Percentiles rank a stretch among this genome's conserved stretches.
Evolutionary conservation across 2,888 invertebrate genomes (phyloP).

Genomic region (Drepanosiphum platanoidis): DNA sequence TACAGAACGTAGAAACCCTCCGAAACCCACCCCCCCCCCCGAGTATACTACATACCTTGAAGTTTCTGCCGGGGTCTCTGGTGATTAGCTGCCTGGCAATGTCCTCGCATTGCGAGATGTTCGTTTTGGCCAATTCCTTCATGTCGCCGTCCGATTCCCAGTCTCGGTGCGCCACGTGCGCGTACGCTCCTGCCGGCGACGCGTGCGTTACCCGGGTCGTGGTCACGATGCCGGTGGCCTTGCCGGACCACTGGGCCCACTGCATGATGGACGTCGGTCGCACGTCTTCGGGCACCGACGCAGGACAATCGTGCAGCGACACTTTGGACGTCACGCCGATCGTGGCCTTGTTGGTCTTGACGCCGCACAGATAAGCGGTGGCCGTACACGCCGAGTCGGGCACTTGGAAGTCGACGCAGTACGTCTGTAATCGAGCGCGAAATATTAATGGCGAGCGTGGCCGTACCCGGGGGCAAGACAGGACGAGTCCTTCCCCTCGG

Average conservation of each 20-base stretch:
- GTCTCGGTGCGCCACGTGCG: constrained; percentile 76
- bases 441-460: no score
- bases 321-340: constrained; percentile 72
- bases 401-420: constrained; percentile 72
- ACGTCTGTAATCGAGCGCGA: no score
- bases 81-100: constrained; percentile 79
- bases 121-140: constrained; percentile 69
- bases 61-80: constrained; percentile 74
- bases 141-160: constrained; percentile 78
- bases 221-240: constrained; percentile 72
- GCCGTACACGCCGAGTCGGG: constrained; percentile 81
- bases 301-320: constrained; percentile 66
- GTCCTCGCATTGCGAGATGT: constrained; percentile 72
- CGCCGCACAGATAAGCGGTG: constrained; percentile 77
- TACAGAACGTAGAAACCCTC: no score
- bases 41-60: constrained; percentile 74
- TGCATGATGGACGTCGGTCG: constrained; percentile 76
- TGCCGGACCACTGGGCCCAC: constrained; percentile 77
- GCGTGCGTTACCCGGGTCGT: constrained; percentile 84
- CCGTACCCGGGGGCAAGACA: no score
- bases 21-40: no score
- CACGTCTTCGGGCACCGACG: constrained; percentile 66
- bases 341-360: constrained; percentile 76
- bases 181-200: constrained; percentile 78
- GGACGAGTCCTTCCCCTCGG: no score